Percentiles rank a stretch among this genome's conserved stretches.
Evolutionary conservation across 2,888 invertebrate species (phyloP).

Genomic region (Aphidius colemani): DNA sequence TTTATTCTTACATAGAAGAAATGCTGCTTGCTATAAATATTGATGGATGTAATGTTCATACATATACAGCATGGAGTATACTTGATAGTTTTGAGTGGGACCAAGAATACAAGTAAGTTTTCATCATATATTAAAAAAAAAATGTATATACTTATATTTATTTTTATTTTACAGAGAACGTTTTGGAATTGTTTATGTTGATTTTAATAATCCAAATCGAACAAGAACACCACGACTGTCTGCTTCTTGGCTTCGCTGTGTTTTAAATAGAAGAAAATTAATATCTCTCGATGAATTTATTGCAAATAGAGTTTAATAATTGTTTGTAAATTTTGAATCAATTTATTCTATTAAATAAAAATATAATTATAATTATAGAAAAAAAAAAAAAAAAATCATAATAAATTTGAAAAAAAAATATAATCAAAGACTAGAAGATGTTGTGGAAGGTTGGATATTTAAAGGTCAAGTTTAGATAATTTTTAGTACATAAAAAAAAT

Average conservation of each 20-base stretch:
- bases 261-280: neutral
- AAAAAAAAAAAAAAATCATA: too few relatives aligned
- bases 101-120: conserved; percentile 64
- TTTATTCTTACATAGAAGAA: conserved; percentile 60
- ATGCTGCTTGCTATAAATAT: conserved; percentile 60
- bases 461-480: too few relatives aligned
- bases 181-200: conserved; percentile 1
- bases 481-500: too few relatives aligned
- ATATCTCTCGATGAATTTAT: neutral
- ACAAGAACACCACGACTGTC: conserved; percentile 2
- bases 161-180: neutral
- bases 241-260: neutral
- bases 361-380: too few relatives aligned
- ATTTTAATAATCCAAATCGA: conserved; percentile 13
- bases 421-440: too few relatives aligned
- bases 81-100: conserved; percentile 73
- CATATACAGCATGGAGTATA: conserved; percentile 68
- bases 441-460: too few relatives aligned
- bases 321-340: too few relatives aligned
- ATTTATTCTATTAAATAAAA: too few relatives aligned
- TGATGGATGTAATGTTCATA: conserved; percentile 62
- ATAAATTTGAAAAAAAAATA: too few relatives aligned
- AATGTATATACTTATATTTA: too few relatives aligned
- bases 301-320: too few relatives aligned
- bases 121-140: too few relatives aligned